These are phyloP conservation scores for Pocillopora grandis DNA, from an alignment of 92 coral and sea anemone species.

Conservation along the genomic window DNA sequence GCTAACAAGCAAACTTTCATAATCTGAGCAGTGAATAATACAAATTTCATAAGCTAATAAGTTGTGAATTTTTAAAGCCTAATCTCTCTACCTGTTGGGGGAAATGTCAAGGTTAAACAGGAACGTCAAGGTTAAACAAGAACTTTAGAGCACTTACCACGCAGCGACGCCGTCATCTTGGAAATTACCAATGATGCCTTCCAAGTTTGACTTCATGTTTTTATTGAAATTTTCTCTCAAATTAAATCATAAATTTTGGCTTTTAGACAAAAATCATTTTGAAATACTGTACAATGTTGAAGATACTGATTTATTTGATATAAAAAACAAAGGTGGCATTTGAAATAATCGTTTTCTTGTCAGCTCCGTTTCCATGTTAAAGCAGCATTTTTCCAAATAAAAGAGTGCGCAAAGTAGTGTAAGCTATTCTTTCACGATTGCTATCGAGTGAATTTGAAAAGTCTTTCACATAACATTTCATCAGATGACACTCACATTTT, in stretches of 20 bases:
- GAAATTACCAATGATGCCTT: too few species aligned
- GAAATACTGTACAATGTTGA: slow-evolving; percentile 8
- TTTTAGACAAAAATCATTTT: background rate
- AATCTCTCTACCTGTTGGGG: too few species aligned
- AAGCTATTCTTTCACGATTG: slow-evolving; percentile 18
- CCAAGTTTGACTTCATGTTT: slow-evolving; percentile 17
- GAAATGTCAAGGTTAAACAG: too few species aligned
- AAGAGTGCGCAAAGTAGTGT: slow-evolving; percentile 1
- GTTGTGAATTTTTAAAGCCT: slow-evolving; percentile 1
- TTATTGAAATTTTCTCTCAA: background rate
- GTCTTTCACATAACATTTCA: slow-evolving; percentile 40
- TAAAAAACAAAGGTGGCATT: slow-evolving; percentile 11
- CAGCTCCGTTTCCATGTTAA: background rate
- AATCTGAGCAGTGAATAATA: slow-evolving; percentile 24
- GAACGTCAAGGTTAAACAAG: too few species aligned
- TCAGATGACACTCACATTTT: slow-evolving; percentile 40
- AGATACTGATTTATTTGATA: background rate
- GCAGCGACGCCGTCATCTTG: too few species aligned
- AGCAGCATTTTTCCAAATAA: slow-evolving; percentile 30
- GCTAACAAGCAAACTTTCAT: slow-evolving; percentile 17
- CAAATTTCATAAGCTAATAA: background rate
- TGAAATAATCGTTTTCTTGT: slow-evolving; percentile 9
- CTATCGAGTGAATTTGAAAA: too few species aligned
- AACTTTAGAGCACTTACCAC: too few species aligned
- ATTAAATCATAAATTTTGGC: slow-evolving; percentile 1